These are phyloP conservation scores for Cantharis rustica DNA, from an alignment of 2,888 invertebrate species.

Conservation along the genomic window DNA sequence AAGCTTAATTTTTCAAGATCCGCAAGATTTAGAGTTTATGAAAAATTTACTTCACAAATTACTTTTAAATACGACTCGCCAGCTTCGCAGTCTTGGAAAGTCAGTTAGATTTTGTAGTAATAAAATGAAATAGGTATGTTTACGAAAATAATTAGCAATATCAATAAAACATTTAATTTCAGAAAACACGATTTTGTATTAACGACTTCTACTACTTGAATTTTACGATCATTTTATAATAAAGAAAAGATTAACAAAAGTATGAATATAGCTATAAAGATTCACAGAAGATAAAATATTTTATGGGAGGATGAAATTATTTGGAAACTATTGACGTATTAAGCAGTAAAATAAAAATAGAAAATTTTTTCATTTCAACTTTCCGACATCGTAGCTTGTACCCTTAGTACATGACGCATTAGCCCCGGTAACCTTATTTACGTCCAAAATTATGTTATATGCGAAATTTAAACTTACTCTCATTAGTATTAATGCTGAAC, in stretches of 20 bases:
- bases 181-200: neutral
- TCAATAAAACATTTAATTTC: neutral
- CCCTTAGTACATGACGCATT: neutral
- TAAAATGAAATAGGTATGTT: neutral
- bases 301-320: neutral
- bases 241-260: neutral
- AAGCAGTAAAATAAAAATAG: neutral
- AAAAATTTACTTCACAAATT: neutral
- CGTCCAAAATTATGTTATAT: neutral
- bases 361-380: neutral
- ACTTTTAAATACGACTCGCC: neutral
- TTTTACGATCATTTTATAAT: neutral
- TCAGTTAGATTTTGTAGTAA: neutral
- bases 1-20: neutral
- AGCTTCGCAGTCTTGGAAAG: neutral
- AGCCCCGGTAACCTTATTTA: neutral
- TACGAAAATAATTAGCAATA: neutral
- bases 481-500: slow-evolving; percentile 14
- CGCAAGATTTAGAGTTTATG: neutral
- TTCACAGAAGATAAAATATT: neutral
- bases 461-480: neutral
- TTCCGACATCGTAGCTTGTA: neutral
- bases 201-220: neutral
- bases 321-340: neutral
- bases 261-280: neutral